Percentiles rank a stretch among this genome's conserved stretches.
Evolutionary conservation across 2,888 invertebrate species (phyloP).

Genomic region (Lymantria monacha): DNA sequence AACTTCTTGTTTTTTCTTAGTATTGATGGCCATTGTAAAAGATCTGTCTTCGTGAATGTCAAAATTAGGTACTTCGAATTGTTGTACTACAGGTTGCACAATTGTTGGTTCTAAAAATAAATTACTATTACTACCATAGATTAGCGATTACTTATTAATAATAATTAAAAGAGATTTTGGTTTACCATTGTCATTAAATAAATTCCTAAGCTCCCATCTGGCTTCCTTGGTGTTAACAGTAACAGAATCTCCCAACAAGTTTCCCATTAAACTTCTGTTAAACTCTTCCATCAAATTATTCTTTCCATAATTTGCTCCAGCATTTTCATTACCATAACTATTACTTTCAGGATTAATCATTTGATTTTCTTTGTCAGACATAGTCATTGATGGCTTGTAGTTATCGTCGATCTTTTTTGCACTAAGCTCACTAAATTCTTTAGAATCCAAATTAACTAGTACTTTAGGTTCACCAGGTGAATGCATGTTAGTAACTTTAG

Average conservation of each 20-base stretch:
- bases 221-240: constrained; percentile 88
- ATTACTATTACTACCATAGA: background rate
- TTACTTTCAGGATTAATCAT: constrained; percentile 32
- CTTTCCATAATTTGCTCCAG: constrained; percentile 53
- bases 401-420: constrained; percentile 59
- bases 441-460: constrained; percentile 73
- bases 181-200: constrained; percentile 81
- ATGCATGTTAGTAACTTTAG: constrained; percentile 74
- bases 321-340: constrained; percentile 54
- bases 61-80: constrained; percentile 70
- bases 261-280: constrained; percentile 74
- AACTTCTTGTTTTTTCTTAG: constrained; percentile 62
- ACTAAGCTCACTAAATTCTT: constrained; percentile 69
- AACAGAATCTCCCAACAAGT: constrained; percentile 81
- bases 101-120: constrained; percentile 61
- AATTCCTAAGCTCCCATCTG: constrained; percentile 83
- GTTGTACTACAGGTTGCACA: constrained; percentile 70
- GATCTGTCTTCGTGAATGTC: constrained; percentile 77
- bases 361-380: constrained; percentile 63
- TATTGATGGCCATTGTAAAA: constrained; percentile 72
- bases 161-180: background rate
- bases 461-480: constrained; percentile 77
- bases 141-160: background rate
- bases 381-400: constrained; percentile 41
- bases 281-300: constrained; percentile 76